phyloP scores from a whole-genome alignment of 1,140 invertebrate species.

The Lepidotrigona ventralis region DNA sequence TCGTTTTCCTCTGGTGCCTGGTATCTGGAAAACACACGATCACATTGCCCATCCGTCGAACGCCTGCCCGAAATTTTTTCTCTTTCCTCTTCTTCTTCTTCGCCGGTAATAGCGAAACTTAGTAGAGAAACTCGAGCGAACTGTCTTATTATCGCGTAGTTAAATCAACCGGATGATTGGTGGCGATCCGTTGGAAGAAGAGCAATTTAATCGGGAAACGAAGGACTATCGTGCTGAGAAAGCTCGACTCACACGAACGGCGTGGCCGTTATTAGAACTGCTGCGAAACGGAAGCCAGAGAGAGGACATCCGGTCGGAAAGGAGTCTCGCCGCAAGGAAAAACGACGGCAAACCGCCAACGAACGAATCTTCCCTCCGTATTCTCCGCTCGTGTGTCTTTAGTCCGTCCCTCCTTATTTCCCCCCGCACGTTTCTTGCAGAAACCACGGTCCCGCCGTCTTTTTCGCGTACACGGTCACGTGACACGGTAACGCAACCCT shows the following conservation, averaged over 20 bases:
- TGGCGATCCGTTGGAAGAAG: background rate
- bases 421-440: background rate
- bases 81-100: background rate
- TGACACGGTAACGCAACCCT: slow-evolving; percentile 21
- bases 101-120: background rate
- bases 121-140: background rate
- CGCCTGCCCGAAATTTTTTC: background rate
- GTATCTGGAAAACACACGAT: background rate
- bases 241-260: slow-evolving; percentile 26
- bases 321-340: slow-evolving; percentile 50
- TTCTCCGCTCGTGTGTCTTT: slow-evolving; percentile 26
- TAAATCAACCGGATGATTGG: background rate
- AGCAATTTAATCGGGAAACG: slow-evolving; percentile 26
- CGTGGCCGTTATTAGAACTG: slow-evolving; percentile 47
- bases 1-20: no score
- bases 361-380: slow-evolving; percentile 49
- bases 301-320: slow-evolving; percentile 45
- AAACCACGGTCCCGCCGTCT: background rate
- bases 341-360: slow-evolving; percentile 53
- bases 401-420: slow-evolving; percentile 19
- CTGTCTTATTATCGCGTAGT: background rate
- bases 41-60: background rate
- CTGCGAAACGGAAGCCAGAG: slow-evolving; percentile 29
- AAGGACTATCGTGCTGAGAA: background rate
- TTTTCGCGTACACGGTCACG: background rate